phyloP scores from a whole-genome alignment of 1,140 invertebrate species.

The Medauroidea extradentata region DNA sequence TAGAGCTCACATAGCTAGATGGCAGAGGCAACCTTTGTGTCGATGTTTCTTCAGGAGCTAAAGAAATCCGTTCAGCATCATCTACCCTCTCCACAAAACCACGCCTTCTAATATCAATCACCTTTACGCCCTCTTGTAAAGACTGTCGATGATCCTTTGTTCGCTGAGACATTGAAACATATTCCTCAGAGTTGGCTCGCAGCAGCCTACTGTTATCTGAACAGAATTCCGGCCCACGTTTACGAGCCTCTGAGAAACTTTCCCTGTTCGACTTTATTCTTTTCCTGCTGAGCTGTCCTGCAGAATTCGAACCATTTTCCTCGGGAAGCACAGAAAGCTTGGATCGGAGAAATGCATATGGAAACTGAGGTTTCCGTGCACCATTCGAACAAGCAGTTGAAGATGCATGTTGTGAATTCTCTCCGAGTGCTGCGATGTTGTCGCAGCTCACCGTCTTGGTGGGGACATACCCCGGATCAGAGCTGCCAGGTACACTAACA shows the following conservation, averaged over 20 bases:
- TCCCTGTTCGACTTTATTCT: slow-evolving; percentile 26
- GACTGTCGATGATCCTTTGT: not conserved
- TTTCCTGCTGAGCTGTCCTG: slow-evolving; percentile 43
- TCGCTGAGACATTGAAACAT: not conserved
- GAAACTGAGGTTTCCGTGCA: slow-evolving; percentile 61
- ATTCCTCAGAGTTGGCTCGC: slow-evolving; percentile 46
- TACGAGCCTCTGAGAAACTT: slow-evolving; percentile 16
- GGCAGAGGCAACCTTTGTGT: not conserved
- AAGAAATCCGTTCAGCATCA: not conserved
- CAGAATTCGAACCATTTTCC: slow-evolving; percentile 50
- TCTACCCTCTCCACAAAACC: not conserved
- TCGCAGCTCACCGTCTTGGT: slow-evolving; percentile 59
- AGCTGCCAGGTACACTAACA: slow-evolving; percentile 34
- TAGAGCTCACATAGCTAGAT: slow-evolving; percentile 66
- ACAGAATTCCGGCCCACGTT: not conserved
- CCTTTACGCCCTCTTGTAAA: slow-evolving; percentile 5
- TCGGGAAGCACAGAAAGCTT: slow-evolving; percentile 69
- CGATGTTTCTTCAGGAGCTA: not conserved
- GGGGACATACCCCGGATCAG: slow-evolving; percentile 44
- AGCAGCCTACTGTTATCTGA: slow-evolving; percentile 42
- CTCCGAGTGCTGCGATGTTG: slow-evolving; percentile 43
- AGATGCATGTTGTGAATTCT: not conserved
- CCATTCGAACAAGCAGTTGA: slow-evolving; percentile 29
- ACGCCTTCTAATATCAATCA: not conserved
- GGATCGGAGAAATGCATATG: slow-evolving; percentile 71